A percentile compares a stretch with the other conserved stretches of the same genome.
Conservation (phyloP, 2,888 invertebrate species). For the Calameuta filiformis region DNA sequence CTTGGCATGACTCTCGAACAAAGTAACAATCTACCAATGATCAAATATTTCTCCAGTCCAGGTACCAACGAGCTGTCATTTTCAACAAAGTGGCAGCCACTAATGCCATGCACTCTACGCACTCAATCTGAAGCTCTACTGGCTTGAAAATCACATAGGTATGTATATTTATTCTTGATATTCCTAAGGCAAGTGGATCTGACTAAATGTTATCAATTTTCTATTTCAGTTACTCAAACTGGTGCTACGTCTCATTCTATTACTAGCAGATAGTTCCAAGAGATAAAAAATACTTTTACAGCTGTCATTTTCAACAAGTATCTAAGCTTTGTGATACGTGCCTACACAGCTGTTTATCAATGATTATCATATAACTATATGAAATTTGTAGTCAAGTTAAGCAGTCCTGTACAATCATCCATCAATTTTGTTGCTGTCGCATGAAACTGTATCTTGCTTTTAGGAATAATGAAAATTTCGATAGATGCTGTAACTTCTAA, state of each 20-base stretch:
- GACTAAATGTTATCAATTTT: too few relatives aligned
- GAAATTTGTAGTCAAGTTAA: background rate
- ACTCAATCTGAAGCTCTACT: background rate
- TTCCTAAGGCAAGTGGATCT: background rate
- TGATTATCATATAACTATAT: background rate
- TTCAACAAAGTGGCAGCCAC: background rate
- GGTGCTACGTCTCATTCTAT: too few relatives aligned
- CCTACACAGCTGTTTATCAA: too few relatives aligned
- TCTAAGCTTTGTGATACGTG: background rate
- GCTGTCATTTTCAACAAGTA: background rate
- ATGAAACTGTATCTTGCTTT: background rate
- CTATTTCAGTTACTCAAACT: too few relatives aligned
- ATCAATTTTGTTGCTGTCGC: background rate
- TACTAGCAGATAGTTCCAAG: too few relatives aligned
- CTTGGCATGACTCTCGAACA: background rate
- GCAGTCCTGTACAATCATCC: too few relatives aligned
- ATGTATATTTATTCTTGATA: background rate
- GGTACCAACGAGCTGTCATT: background rate
- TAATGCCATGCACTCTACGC: background rate
- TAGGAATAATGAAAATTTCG: background rate
- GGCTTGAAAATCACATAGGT: background rate
- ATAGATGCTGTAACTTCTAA: background rate
- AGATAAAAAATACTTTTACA: background rate
- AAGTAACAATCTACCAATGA: background rate
- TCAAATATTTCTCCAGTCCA: background rate